Base-by-base conservation (phyloP, 1,140 invertebrate genomes). In the Lasioglossum baleicum region DNA sequence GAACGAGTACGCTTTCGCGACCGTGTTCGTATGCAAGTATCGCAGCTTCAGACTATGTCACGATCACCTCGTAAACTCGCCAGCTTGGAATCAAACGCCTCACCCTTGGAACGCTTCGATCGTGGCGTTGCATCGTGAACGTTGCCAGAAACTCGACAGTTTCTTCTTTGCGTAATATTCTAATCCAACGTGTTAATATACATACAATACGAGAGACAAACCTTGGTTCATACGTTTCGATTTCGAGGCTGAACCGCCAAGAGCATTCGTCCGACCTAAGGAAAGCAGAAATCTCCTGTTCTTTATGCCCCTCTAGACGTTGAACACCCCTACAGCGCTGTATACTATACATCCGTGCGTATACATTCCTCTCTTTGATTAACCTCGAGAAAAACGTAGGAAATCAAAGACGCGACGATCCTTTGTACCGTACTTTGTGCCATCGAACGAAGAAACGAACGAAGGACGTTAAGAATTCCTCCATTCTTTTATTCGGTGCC, bases 41-140 rank as follows among this genome's bases (percentile, higher is more conserved):
- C 63, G 79, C 81, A 83, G 77, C 82, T 87, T 82, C 80, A 80
- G 83, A 82, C 85, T 83, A 73, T 80, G 79, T 87, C 87, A 88
- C 83, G 87, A 85, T 64, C 80, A 63, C 56, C 78, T 85, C 85
- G 85, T 88, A 88, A 88, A 88, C 81, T 82, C 67, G 78, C 74
- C 75, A 82, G 79, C 82, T 83, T 70, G 75, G 69, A 83, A 83
- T 83, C 84, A 86, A 83, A 83, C 70, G 75, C 58, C 74, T 80
- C 76, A 72, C 74, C 79, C 74, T 75, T 69, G 63, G 51, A 35
- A 44, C 61, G 42, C 58, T 35, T 22, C 26, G 56, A 22, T 26
- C 64, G n/a, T 64, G 35, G 40, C 58, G 65, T 60, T 22, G 40
- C 20, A 8, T 35, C 17, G 63, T 35, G 63, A 65, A n/a, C 17